Percentiles rank a stretch among this genome's conserved stretches.
phyloP scores from a whole-genome alignment of 2,113 vertebrate genomes.

The Neolamprologus variostigma region DNA sequence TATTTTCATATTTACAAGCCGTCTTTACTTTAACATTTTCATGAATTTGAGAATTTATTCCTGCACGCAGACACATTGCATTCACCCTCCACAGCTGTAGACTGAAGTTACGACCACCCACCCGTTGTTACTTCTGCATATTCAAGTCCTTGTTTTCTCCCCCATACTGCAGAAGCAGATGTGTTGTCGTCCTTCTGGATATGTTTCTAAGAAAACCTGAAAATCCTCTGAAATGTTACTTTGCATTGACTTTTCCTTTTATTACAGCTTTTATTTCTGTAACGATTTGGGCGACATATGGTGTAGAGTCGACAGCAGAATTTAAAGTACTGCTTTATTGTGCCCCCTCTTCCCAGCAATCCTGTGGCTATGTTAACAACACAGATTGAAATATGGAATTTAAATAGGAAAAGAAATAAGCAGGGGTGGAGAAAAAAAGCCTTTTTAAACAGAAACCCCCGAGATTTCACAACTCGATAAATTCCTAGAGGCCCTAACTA shows the following conservation, averaged over 20 bases:
- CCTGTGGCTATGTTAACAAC: background rate
- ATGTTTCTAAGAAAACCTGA: background rate
- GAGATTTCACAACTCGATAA: background rate
- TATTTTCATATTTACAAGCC: background rate
- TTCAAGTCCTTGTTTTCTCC: background rate
- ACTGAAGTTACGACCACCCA: background rate
- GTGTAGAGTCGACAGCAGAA: background rate
- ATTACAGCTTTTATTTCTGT: background rate
- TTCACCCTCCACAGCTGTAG: background rate
- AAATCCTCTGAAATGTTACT: background rate
- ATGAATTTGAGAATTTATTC: background rate
- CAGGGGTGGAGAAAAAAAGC: background rate
- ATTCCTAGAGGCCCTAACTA: background rate
- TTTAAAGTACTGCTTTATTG: background rate
- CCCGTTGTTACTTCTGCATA: background rate
- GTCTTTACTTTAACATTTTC: background rate
- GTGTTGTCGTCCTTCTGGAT: background rate
- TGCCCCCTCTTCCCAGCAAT: background rate
- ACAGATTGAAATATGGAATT: background rate
- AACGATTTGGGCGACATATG: background rate
- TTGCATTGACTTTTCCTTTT: background rate
- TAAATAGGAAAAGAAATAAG: background rate
- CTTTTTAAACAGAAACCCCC: background rate
- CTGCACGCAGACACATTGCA: background rate
- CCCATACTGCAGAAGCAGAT: background rate